Conservation (phyloP, 2,797 vertebrate genomes). For the Channallabes apus region DNA sequence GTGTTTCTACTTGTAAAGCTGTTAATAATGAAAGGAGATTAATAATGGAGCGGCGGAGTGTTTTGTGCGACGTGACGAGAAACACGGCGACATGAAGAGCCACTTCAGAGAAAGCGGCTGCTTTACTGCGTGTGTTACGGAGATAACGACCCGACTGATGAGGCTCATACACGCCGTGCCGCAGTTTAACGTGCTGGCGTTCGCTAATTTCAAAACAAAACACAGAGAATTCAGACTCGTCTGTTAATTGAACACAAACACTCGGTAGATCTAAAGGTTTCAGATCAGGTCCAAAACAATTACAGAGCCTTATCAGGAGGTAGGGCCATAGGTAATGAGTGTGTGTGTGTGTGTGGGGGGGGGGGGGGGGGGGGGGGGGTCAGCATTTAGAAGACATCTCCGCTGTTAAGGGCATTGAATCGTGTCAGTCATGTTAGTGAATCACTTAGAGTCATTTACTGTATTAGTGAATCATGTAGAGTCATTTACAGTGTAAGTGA, state of each 20-base stretch:
- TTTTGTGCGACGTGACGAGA: constrained; percentile 19
- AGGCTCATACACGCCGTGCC: background rate
- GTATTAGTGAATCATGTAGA: too few relatives aligned
- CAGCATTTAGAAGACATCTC: background rate
- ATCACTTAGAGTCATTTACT: background rate
- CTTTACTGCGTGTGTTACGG: background rate
- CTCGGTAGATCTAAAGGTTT: background rate
- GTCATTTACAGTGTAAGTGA: background rate
- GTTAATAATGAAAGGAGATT: constrained; percentile 13
- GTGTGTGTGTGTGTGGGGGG: background rate
- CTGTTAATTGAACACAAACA: background rate
- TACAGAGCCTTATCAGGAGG: background rate
- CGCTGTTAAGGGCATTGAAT: background rate
- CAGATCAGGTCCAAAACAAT: background rate
- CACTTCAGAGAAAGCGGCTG: background rate
- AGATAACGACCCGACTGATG: background rate
- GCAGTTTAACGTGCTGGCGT: background rate
- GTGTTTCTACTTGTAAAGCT: background rate
- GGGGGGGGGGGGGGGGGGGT: too few relatives aligned
- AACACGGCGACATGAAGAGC: background rate
- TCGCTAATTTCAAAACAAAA: background rate
- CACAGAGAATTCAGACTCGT: background rate
- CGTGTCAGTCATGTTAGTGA: background rate
- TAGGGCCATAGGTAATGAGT: background rate
- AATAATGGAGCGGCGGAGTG: background rate